A percentile compares a stretch with the other conserved stretches of the same genome.
phyloP scores from a whole-genome alignment of 2,797 vertebrate species.

The Petrocephalus schoutedeni region DNA sequence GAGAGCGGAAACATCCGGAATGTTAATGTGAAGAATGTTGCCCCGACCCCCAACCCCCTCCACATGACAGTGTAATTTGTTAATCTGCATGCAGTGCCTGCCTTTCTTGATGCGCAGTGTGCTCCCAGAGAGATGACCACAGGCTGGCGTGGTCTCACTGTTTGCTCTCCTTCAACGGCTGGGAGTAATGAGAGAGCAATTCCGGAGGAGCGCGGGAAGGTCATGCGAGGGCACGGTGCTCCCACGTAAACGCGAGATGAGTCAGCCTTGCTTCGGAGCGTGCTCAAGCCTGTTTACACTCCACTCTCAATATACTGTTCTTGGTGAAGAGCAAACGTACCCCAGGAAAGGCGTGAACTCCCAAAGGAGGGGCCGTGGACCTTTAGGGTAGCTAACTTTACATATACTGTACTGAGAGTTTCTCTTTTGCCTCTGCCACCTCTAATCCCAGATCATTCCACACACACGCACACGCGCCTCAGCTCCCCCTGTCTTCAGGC shows the following conservation, averaged over 20 bases:
- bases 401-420: background rate
- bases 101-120: background rate
- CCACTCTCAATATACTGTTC: background rate
- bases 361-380: background rate
- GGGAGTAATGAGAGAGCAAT: background rate
- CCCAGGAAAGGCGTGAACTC: background rate
- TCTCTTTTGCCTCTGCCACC: background rate
- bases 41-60: background rate
- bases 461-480: too few relatives aligned
- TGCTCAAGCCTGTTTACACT: background rate
- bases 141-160: background rate
- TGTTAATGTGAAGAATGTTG: constrained; percentile 3
- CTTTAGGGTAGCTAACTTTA: background rate
- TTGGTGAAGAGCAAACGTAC: background rate
- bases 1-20: constrained; percentile 10
- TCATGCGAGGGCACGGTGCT: background rate
- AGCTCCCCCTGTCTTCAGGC: background rate
- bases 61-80: background rate
- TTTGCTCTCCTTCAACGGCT: background rate
- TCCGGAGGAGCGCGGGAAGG: background rate
- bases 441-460: background rate
- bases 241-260: constrained; percentile 14
- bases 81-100: background rate
- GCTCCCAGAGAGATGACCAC: background rate
- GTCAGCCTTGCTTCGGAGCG: background rate